These are phyloP conservation scores for Hoplias malabaricus DNA, from an alignment of 2,113 vertebrate species.

Conservation along the genomic window DNA sequence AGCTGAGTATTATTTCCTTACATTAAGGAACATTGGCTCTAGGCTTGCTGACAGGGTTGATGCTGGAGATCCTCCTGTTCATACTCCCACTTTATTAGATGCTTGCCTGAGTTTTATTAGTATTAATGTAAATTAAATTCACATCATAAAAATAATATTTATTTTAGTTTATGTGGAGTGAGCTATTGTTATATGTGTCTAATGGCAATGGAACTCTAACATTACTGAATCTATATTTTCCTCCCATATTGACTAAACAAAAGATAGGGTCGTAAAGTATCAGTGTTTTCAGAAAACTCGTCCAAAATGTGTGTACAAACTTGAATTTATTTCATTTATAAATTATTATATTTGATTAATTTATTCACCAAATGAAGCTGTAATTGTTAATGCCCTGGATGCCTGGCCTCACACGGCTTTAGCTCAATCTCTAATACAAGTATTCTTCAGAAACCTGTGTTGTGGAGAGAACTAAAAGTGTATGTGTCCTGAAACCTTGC, in stretches of 20 bases:
- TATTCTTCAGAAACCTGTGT: neutral
- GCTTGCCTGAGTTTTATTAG: constrained; percentile 35
- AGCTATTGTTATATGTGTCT: constrained; percentile 51
- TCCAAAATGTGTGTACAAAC: neutral
- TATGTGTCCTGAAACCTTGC: constrained; percentile 46
- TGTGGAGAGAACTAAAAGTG: constrained; percentile 5
- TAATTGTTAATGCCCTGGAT: neutral
- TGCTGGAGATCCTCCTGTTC: constrained; percentile 56
- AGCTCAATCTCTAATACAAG: neutral
- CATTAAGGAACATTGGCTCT: constrained; percentile 67
- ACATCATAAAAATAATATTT: constrained; percentile 30
- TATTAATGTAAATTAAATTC: constrained; percentile 19
- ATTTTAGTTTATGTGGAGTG: constrained; percentile 50
- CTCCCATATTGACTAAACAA: neutral
- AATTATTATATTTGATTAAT: no score
- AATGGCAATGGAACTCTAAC: constrained; percentile 28
- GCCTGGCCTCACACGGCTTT: neutral
- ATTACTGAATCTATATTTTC: constrained; percentile 5
- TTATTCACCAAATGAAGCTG: no score
- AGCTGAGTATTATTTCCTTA: constrained; percentile 71
- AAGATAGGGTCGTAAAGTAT: constrained; percentile 1
- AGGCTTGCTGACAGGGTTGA: constrained; percentile 51
- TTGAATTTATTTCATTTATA: neutral
- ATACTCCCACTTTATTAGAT: constrained; percentile 49
- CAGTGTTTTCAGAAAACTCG: constrained; percentile 5